A percentile compares a stretch with the other conserved stretches of the same genome.
These are phyloP conservation scores for Zaprionus kolodkinae DNA, from an alignment of 1,140 invertebrate genomes.

Conservation along the genomic window DNA sequence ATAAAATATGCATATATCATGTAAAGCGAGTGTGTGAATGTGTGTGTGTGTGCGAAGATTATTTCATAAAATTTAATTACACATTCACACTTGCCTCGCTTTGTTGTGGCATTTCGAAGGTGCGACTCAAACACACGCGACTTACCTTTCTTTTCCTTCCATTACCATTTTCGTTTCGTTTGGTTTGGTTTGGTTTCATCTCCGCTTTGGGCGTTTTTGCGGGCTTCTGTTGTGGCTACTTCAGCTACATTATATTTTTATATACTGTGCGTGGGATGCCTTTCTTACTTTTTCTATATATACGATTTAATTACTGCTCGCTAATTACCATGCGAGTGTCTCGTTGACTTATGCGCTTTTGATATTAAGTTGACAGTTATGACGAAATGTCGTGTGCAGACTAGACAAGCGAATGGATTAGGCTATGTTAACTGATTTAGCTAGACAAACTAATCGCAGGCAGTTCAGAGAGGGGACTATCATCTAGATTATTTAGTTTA, in stretches of 20 bases:
- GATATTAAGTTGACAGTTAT: conserved; percentile 76
- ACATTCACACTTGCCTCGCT: conserved; percentile 70
- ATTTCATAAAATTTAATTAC: conserved; percentile 81
- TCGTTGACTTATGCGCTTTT: conserved; percentile 69
- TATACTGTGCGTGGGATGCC: conserved; percentile 43
- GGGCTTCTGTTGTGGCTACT: conserved; percentile 47
- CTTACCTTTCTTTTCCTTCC: conserved; percentile 37
- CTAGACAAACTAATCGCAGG: background rate
- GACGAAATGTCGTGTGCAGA: conserved; percentile 57
- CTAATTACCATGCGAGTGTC: conserved; percentile 71
- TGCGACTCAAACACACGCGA: conserved; percentile 75
- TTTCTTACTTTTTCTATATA: conserved; percentile 27
- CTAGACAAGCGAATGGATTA: conserved; percentile 4
- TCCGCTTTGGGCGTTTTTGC: conserved; percentile 8
- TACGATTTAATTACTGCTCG: conserved; percentile 67
- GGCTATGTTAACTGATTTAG: background rate
- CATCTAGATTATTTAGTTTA: background rate
- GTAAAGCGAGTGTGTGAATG: conserved; percentile 27
- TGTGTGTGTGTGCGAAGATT: conserved; percentile 20
- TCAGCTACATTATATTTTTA: background rate
- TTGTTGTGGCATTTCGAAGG: conserved; percentile 57
- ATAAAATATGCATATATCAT: conserved; percentile 32
- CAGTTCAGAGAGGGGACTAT: too few relatives aligned
- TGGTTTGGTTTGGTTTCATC: conserved; percentile 7
- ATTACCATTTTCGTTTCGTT: background rate